A percentile compares a stretch with the other conserved stretches of the same genome.
Conservation (phyloP, 2,113 vertebrate species). For the Microcebus ravelobensis region DNA sequence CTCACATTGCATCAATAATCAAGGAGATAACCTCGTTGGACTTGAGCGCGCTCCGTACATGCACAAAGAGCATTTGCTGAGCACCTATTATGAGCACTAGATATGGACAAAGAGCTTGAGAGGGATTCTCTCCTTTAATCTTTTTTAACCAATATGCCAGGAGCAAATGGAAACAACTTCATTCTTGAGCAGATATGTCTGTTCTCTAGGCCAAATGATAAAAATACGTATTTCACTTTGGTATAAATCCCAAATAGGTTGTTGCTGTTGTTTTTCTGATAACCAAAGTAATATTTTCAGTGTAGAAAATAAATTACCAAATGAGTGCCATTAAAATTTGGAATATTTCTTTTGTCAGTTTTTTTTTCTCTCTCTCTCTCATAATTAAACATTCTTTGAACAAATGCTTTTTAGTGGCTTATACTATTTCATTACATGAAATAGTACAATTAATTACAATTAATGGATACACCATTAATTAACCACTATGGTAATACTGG, state of each 20-base stretch:
- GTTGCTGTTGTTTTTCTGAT: neutral
- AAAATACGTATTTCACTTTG: neutral
- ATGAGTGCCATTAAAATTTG: neutral
- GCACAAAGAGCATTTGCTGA: neutral
- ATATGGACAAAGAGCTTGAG: neutral
- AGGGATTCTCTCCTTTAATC: neutral
- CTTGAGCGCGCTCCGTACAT: neutral
- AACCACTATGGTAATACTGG: neutral
- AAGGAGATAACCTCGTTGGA: no score
- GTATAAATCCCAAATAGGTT: neutral
- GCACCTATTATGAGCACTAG: neutral
- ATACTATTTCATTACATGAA: neutral
- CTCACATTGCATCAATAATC: neutral
- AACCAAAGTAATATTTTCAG: neutral
- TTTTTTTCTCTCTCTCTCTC: neutral
- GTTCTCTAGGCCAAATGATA: neutral
- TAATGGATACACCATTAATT: neutral
- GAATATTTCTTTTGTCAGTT: neutral
- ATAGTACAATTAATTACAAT: no score
- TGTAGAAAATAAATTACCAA: neutral
- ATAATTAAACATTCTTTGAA: neutral
- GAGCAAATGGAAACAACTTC: neutral
- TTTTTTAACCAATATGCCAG: neutral
- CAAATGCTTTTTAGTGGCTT: slow-evolving; percentile 1
- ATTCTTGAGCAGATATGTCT: neutral